Evolutionary conservation across 2,113 vertebrate genomes (phyloP).

Genomic region (Mus pahari): DNA sequence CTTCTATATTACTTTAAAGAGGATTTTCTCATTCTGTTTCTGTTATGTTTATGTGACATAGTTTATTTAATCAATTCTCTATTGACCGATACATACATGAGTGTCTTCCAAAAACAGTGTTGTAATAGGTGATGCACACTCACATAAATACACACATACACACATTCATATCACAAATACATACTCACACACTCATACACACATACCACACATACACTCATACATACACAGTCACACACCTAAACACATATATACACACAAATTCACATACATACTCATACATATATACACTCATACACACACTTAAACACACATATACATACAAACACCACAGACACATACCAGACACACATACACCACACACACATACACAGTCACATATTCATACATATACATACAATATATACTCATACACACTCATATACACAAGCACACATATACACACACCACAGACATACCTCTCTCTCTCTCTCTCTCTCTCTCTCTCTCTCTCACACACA

Average conservation of each 20-base stretch:
- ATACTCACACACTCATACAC: neutral
- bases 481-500: too few species aligned
- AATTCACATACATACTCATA: neutral
- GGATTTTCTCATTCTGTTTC: constrained; percentile 24
- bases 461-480: too few species aligned
- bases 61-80: constrained; percentile 2
- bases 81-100: neutral
- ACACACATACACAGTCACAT: too few species aligned
- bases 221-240: too few species aligned
- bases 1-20: neutral
- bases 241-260: neutral
- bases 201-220: too few species aligned
- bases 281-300: neutral
- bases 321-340: too few species aligned
- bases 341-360: too few species aligned
- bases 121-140: neutral
- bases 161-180: neutral
- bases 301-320: too few species aligned
- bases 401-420: neutral
- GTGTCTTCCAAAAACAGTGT: neutral
- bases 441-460: too few species aligned
- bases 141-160: neutral
- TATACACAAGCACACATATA: too few species aligned
- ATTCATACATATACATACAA: neutral
- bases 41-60: neutral